Evolutionary conservation across 1,140 invertebrate species (phyloP).

Genomic region (Pseudomyrmex gracilis): DNA sequence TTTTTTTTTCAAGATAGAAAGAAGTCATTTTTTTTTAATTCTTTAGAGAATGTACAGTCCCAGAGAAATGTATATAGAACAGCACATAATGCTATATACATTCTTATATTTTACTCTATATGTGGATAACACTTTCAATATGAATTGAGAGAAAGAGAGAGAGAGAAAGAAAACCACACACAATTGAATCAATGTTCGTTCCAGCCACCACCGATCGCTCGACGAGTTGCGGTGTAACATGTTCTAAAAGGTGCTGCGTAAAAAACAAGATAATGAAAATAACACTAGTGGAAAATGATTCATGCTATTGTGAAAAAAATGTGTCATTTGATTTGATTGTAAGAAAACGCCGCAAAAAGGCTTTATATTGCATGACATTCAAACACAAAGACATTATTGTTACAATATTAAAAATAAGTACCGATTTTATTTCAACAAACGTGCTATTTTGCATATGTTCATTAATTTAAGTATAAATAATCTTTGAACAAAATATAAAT

Average conservation of each 20-base stretch:
- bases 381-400: background rate
- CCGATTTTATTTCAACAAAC: background rate
- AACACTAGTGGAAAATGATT: slow-evolving; percentile 5
- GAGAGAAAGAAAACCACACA: no score
- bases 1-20: background rate
- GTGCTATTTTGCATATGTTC: background rate
- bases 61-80: background rate
- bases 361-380: background rate
- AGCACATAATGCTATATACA: background rate
- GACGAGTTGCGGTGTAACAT: slow-evolving; percentile 8
- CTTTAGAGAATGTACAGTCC: background rate
- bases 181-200: slow-evolving; percentile 5
- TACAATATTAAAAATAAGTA: background rate
- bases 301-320: slow-evolving; percentile 1
- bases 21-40: slow-evolving; percentile 6
- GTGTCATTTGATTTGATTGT: slow-evolving; percentile 7
- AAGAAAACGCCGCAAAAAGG: background rate
- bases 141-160: no score
- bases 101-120: background rate
- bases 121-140: no score
- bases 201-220: background rate
- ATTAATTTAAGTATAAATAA: slow-evolving; percentile 34
- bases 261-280: slow-evolving; percentile 50
- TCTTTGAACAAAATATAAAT: background rate
- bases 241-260: background rate